Percentiles rank a stretch among this genome's conserved stretches.
Conservation (phyloP, 2,113 vertebrate genomes). For the Choloepus hoffmanni region DNA sequence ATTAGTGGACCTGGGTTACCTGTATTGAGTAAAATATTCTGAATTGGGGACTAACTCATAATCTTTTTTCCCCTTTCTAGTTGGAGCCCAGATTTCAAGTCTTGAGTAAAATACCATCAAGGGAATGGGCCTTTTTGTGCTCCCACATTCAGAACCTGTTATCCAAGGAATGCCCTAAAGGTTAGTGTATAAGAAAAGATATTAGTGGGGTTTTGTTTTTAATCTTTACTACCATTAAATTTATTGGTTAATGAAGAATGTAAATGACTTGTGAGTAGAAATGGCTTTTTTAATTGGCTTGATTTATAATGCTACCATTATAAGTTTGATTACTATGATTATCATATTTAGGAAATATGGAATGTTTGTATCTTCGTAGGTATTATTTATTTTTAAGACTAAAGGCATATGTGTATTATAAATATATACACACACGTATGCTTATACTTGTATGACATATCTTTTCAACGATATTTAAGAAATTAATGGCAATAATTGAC, state of each 20-base stretch:
- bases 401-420: background rate
- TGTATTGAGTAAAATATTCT: background rate
- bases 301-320: background rate
- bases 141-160: constrained; percentile 22
- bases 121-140: background rate
- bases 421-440: background rate
- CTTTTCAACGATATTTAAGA: constrained; percentile 37
- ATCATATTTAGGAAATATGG: constrained; percentile 7
- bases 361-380: background rate
- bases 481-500: background rate
- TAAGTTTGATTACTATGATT: background rate
- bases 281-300: constrained; percentile 11
- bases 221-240: background rate
- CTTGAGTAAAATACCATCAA: constrained; percentile 8
- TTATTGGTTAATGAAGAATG: background rate
- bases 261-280: constrained; percentile 13
- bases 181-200: constrained; percentile 4
- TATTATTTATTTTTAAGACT: constrained; percentile 33
- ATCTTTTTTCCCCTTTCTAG: constrained; percentile 3
- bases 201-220: background rate
- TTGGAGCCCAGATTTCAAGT: constrained; percentile 46
- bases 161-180: constrained; percentile 21
- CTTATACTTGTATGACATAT: background rate
- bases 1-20: background rate
- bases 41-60: constrained; percentile 35